phyloP scores from a whole-genome alignment of 1,140 invertebrate species.

The Drosophila ogumai region DNA sequence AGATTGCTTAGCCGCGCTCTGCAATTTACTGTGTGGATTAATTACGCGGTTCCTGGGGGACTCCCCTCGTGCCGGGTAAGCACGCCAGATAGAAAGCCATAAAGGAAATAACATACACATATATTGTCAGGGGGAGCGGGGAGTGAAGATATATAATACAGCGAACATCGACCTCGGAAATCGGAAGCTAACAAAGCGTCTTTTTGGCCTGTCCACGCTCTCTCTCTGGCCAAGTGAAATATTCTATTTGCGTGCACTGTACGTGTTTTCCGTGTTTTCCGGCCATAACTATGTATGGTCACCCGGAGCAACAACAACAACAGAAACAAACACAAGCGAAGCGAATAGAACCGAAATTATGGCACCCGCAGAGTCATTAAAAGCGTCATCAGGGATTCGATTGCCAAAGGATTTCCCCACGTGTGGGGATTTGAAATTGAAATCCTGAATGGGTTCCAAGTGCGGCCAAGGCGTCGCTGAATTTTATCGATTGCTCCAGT shows the following conservation, averaged over 20 bases:
- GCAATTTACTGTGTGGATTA: constrained; percentile 26
- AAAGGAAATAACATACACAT: constrained; percentile 26
- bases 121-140: neutral
- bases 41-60: constrained; percentile 27
- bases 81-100: constrained; percentile 20
- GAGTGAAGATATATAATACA: constrained; percentile 1
- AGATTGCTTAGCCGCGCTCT: constrained; percentile 3
- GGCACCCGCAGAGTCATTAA: constrained; percentile 41
- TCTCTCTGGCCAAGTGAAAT: constrained; percentile 18
- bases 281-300: constrained; percentile 43
- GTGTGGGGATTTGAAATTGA: neutral
- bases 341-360: constrained; percentile 16
- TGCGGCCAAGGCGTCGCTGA: constrained; percentile 5
- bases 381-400: constrained; percentile 20
- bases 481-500: constrained; percentile 54
- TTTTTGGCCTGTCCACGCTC: constrained; percentile 9
- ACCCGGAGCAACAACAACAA: constrained; percentile 33
- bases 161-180: constrained; percentile 60
- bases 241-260: constrained; percentile 51
- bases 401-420: constrained; percentile 33
- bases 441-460: constrained; percentile 20
- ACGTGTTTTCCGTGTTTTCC: constrained; percentile 32
- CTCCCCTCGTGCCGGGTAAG: constrained; percentile 16
- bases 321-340: neutral
- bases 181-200: constrained; percentile 43